These are phyloP conservation scores for Pollimyrus isidori DNA, from an alignment of 2,113 vertebrate species.

Conservation along the genomic window DNA sequence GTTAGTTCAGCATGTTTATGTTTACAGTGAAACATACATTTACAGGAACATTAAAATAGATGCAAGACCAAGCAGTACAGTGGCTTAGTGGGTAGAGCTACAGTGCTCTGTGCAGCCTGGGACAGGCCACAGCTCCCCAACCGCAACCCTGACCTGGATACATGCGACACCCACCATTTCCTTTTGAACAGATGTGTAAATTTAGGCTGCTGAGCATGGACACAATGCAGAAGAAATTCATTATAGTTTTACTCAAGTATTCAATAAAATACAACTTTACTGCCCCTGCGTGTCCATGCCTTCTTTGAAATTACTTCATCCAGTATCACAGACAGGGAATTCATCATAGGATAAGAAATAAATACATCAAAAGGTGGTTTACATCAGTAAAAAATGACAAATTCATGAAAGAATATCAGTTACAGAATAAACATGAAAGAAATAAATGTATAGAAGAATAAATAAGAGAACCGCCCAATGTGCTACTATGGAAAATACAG, in stretches of 20 bases:
- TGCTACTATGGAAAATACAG: neutral
- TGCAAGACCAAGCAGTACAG: neutral
- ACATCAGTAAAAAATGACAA: neutral
- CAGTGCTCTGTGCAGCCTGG: neutral
- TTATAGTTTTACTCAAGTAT: neutral
- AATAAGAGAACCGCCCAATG: neutral
- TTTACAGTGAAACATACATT: neutral
- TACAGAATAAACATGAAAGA: neutral
- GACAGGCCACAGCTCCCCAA: neutral
- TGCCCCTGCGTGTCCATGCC: no score
- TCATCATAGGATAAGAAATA: neutral
- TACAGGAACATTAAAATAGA: neutral
- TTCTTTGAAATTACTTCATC: neutral
- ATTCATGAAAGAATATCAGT: neutral
- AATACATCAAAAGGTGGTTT: neutral
- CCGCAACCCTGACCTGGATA: neutral
- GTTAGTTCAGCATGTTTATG: neutral
- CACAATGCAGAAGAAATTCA: neutral
- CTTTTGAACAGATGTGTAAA: neutral
- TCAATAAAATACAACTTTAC: neutral
- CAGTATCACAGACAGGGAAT: neutral
- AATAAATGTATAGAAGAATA: neutral
- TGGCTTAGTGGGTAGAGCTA: neutral
- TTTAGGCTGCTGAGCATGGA: neutral
- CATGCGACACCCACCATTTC: neutral